These are phyloP conservation scores for Gymnodraco acuticeps DNA, from an alignment of 2,797 vertebrate genomes.

Conservation along the genomic window DNA sequence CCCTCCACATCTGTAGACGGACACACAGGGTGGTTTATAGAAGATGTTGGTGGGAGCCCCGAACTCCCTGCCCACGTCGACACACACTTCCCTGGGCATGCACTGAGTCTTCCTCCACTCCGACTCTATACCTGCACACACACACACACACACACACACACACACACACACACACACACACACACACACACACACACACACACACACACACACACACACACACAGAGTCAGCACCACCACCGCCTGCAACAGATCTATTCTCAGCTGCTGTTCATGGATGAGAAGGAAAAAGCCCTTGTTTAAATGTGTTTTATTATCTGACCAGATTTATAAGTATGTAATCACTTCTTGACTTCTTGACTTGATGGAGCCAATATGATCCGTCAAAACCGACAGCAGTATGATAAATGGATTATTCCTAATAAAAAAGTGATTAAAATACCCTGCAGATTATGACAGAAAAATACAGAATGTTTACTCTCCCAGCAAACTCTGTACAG, in stretches of 20 bases:
- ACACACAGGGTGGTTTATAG: conserved; percentile 99
- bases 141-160: conserved; percentile 46
- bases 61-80: conserved; percentile 98
- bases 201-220: not conserved
- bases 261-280: too few relatives aligned
- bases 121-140: conserved; percentile 94
- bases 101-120: conserved; percentile 99
- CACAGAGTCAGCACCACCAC: too few relatives aligned
- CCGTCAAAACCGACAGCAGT: not conserved
- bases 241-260: too few relatives aligned
- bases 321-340: too few relatives aligned
- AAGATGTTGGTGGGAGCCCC: conserved; percentile 98
- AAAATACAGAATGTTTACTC: not conserved
- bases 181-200: not conserved
- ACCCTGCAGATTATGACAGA: too few relatives aligned
- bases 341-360: too few relatives aligned
- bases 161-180: conserved; percentile 4
- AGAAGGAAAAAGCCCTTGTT: too few relatives aligned
- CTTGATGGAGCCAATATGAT: not conserved
- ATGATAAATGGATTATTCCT: not conserved
- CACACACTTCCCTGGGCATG: conserved; percentile 96
- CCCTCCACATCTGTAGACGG: conserved; percentile 99
- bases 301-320: too few relatives aligned
- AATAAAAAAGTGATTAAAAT: not conserved
- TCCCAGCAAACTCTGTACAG: not conserved